These are phyloP conservation scores for Agonopterix subpropinquella DNA, from an alignment of 2,888 invertebrate genomes.

Conservation along the genomic window DNA sequence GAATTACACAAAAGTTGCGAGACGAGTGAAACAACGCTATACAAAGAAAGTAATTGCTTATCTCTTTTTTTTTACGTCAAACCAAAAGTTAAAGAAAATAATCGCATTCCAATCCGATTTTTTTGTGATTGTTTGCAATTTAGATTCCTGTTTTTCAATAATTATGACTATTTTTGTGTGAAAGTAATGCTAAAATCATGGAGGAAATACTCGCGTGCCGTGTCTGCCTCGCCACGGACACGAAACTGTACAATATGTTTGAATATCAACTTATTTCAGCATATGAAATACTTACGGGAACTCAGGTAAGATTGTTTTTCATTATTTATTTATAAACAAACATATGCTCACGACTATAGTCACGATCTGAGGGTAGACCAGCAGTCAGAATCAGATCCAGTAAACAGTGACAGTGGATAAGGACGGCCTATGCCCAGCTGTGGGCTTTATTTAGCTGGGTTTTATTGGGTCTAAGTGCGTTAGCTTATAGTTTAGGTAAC, in stretches of 20 bases:
- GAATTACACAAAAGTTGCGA: not conserved
- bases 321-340: not conserved
- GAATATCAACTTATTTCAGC: slow-evolving; percentile 30
- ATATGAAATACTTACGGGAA: slow-evolving; percentile 41
- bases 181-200: slow-evolving; percentile 23
- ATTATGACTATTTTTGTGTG: slow-evolving; percentile 7
- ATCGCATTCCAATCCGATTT: not conserved
- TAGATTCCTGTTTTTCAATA: too few relatives aligned
- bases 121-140: not conserved
- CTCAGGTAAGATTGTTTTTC: slow-evolving; percentile 28
- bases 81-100: not conserved
- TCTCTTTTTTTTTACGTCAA: not conserved
- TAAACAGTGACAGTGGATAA: too few relatives aligned
- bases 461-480: too few relatives aligned
- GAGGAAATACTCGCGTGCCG: slow-evolving; percentile 36
- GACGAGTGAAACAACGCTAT: not conserved
- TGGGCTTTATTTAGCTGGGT: not conserved
- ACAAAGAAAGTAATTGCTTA: not conserved
- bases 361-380: too few relatives aligned
- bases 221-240: slow-evolving; percentile 45
- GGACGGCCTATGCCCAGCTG: not conserved
- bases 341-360: not conserved
- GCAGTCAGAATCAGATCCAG: too few relatives aligned
- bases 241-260: slow-evolving; percentile 42
- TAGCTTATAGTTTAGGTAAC: too few relatives aligned